Base-by-base conservation (phyloP, 2,113 vertebrate species). In the Lophura nycthemera region DNA sequence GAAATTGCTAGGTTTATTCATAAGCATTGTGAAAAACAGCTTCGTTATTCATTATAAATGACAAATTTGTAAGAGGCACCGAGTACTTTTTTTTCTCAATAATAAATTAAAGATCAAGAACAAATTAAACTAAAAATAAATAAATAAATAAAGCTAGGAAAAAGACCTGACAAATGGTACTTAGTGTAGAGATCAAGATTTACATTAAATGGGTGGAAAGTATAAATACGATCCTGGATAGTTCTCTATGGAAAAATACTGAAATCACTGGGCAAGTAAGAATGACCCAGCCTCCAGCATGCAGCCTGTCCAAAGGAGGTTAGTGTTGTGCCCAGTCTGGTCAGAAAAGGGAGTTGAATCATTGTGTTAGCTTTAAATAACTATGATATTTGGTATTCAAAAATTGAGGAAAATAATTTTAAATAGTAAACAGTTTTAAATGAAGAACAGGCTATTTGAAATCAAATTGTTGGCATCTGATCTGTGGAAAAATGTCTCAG, bases 321-420 rank as follows among this genome's bases (percentile, higher is more conserved):
- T 6, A 54, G 32, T 12, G 27, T n/a, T 69, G 15, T 57, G 40
- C 42, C 72, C 14, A 66, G 34, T 9, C 64, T 42, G 11, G 17
- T 71, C 79, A 89, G 52, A 87, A 91, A 64, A 11, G 10, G 30
- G 18, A 61, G 43, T 43, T 89, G 72, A 77, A 73, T 76, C 43
- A 89, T 60, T 72, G n/a, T 60, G 76, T 59, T 64, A 76, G 60
- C 48, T 89, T 95, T 83, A 91, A 92, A 71, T 74, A 91, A 66
- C 1, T 3, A 54, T 81, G 74, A 43, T 64, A 66, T 80, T 88
- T 86, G 19, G 22, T 74, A 42, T 61, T 73, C 67, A 73, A 67
- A 38, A 89, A 67, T 67, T 79, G 45, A 74, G 78, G 67, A 88
- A 92, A 90, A 87, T n/a, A 54, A 70, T 92, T 88, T 80, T 89